Evolutionary conservation across 2,797 vertebrate species (phyloP).

Genomic region (Loriculus beryllinus): DNA sequence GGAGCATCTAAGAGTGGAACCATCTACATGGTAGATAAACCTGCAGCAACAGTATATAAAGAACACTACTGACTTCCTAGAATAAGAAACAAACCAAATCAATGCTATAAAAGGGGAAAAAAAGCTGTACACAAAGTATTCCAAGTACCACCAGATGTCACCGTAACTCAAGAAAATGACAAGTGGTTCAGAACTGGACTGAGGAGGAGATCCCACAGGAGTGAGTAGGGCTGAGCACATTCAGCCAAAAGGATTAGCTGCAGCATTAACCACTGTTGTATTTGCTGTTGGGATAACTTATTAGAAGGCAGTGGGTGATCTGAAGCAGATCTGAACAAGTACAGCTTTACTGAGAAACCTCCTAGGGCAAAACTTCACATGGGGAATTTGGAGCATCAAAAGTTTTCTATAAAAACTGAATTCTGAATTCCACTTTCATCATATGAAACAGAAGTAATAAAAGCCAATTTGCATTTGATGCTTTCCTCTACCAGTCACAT

Average conservation of each 20-base stretch:
- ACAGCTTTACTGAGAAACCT: neutral
- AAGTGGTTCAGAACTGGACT: neutral
- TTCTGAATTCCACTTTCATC: neutral
- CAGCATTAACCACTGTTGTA: neutral
- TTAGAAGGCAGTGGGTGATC: neutral
- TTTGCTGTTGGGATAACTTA: neutral
- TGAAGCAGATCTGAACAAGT: neutral
- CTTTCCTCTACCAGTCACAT: neutral
- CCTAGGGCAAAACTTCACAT: neutral
- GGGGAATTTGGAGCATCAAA: neutral
- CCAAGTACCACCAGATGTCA: constrained; percentile 35
- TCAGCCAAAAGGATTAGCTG: neutral
- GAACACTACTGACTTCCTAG: neutral
- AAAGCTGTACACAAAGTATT: neutral
- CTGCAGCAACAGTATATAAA: neutral
- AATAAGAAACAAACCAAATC: neutral
- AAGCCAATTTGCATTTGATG: neutral
- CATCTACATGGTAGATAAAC: neutral
- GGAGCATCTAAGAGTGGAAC: neutral
- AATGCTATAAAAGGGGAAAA: neutral
- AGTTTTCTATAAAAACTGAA: neutral
- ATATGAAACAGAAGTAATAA: neutral
- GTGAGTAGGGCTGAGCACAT: neutral
- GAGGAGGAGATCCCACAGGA: neutral
- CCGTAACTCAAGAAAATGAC: neutral